phyloP scores from a whole-genome alignment of 2,797 vertebrate genomes.

The Emys orbicularis region DNA sequence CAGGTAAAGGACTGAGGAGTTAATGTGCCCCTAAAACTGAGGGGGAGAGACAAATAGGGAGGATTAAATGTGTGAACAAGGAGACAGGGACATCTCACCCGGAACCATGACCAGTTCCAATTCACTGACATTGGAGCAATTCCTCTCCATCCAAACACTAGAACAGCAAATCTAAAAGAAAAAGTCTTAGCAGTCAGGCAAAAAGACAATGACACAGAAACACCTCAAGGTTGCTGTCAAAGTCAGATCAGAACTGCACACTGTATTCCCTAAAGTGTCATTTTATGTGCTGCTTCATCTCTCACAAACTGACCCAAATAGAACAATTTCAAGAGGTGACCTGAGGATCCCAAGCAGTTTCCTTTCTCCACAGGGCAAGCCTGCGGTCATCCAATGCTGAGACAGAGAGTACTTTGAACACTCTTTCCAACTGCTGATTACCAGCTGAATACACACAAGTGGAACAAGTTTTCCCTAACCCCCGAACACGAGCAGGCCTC shows the following conservation, averaged over 20 bases:
- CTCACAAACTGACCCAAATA: not conserved
- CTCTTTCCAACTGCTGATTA: not conserved
- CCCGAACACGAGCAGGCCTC: not conserved
- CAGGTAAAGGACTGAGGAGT: not conserved
- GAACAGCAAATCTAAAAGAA: not conserved
- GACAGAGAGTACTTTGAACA: not conserved
- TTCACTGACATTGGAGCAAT: fast-evolving
- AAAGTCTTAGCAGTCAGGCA: not conserved
- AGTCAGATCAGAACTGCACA: not conserved
- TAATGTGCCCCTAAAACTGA: conserved; percentile 29
- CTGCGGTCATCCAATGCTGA: not conserved
- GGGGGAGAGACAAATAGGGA: conserved; percentile 8
- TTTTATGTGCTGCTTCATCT: fast-evolving
- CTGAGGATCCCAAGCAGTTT: not conserved
- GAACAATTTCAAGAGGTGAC: not conserved
- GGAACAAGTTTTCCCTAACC: not conserved
- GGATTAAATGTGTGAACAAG: conserved; percentile 4
- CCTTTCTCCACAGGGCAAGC: not conserved
- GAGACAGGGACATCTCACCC: not conserved
- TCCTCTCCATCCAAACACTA: not conserved
- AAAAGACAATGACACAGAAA: not conserved
- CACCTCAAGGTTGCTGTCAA: fast-evolving
- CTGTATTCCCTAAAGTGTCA: not conserved
- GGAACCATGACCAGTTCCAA: not conserved
- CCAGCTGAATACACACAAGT: not conserved